A percentile compares a stretch with the other conserved stretches of the same genome.
phyloP scores from a whole-genome alignment of 2,797 vertebrate genomes.

The Naso thynnoides region DNA sequence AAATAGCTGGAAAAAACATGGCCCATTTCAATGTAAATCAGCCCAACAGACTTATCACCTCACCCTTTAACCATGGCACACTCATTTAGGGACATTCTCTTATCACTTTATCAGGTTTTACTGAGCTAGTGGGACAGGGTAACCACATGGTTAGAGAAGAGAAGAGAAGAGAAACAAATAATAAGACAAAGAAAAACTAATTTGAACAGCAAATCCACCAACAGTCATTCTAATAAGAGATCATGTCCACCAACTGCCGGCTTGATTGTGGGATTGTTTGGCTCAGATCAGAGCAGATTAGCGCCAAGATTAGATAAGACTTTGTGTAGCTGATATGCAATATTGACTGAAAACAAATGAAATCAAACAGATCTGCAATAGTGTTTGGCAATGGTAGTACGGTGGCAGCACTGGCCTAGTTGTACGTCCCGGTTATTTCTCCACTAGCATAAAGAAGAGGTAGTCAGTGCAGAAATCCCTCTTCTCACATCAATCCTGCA shows the following conservation, averaged over 20 bases:
- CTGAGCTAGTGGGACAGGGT: slow-evolving; percentile 8
- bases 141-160: background rate
- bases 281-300: slow-evolving; percentile 50
- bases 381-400: background rate
- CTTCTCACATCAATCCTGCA: background rate
- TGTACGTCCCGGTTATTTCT: slow-evolving; percentile 27
- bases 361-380: slow-evolving; percentile 30
- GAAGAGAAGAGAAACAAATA: background rate
- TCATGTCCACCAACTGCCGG: slow-evolving; percentile 41
- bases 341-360: slow-evolving; percentile 47
- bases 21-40: slow-evolving; percentile 67
- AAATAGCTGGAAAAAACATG: slow-evolving; percentile 57
- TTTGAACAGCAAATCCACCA: slow-evolving; percentile 43
- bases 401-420: slow-evolving; percentile 15
- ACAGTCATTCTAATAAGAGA: slow-evolving; percentile 42
- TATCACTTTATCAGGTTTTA: slow-evolving; percentile 20
- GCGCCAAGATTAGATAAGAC: slow-evolving; percentile 40
- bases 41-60: slow-evolving; percentile 42
- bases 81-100: slow-evolving; percentile 43
- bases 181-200: slow-evolving; percentile 18
- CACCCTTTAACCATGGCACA: slow-evolving; percentile 21
- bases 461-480: slow-evolving; percentile 20
- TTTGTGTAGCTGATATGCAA: slow-evolving; percentile 43
- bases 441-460: slow-evolving; percentile 13
- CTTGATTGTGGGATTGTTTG: slow-evolving; percentile 42